Conservation (phyloP, 2,888 invertebrate species). For the Parthenolecanium corni region DNA sequence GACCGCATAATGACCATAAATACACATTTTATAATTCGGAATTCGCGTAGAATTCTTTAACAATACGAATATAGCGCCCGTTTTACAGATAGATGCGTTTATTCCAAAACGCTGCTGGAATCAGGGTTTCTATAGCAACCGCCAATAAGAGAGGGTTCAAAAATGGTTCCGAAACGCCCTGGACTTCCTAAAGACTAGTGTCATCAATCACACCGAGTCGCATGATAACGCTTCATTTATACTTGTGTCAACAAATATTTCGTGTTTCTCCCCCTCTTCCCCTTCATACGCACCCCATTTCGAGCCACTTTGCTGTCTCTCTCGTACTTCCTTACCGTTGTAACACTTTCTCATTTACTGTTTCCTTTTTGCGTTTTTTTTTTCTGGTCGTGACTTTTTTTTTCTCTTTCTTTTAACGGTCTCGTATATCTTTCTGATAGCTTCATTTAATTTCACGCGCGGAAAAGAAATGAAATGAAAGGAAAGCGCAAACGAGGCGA, state of each 20-base stretch:
- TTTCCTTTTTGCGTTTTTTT: neutral
- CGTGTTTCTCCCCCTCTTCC: slow-evolving; percentile 13
- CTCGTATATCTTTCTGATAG: slow-evolving; percentile 25
- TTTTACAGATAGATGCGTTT: slow-evolving; percentile 18
- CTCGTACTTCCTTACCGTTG: too few species aligned
- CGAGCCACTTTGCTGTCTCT: neutral
- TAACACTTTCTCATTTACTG: too few species aligned
- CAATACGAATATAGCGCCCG: neutral
- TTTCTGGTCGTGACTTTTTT: neutral
- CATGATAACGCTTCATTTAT: slow-evolving; percentile 29
- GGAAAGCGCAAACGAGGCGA: too few species aligned
- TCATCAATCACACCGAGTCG: slow-evolving; percentile 27
- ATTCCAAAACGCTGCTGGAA: slow-evolving; percentile 25
- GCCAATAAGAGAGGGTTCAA: slow-evolving; percentile 28
- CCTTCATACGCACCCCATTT: neutral
- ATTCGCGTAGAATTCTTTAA: slow-evolving; percentile 22
- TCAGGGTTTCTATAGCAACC: slow-evolving; percentile 25
- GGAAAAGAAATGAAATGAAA: too few species aligned
- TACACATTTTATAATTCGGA: too few species aligned
- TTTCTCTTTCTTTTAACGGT: slow-evolving; percentile 8
- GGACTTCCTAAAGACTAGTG: slow-evolving; percentile 16
- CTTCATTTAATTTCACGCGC: slow-evolving; percentile 27
- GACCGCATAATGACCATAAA: too few species aligned
- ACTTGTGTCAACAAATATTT: slow-evolving; percentile 28
- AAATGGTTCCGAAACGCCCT: slow-evolving; percentile 29